Evolutionary conservation across 2,113 vertebrate species (phyloP), one percentile per base, ranked within the genome.

Genomic region (Sinocyclocheilus anshuiensis): DNA sequence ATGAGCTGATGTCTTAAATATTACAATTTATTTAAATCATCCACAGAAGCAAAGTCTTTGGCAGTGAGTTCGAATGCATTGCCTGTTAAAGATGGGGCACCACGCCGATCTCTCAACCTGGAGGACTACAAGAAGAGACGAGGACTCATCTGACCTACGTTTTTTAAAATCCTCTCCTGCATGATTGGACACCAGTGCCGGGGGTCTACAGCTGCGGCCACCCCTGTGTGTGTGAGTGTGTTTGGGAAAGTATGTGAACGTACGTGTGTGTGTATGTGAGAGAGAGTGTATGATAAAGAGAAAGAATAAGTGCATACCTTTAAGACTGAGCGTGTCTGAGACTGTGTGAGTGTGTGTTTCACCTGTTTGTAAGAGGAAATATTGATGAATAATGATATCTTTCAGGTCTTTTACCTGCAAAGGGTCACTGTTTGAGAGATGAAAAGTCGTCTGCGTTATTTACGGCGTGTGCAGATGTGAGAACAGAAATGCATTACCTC

Each of bases 81-180:
- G 48, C 97, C 97, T 10, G 97, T 97, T 92, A 99, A 99, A 93
- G 98, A 99, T 61, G 98, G 98, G 36, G 98, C 98, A 45, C 98
- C 98, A 18, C 96, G 97, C 77, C 94, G 98, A 90, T 99, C 98
- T 69, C 93, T 99, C 90, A 99, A 99, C 92, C 95, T 99, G 94
- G 98, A 99, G 91, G 98, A 99, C 95, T 99, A 99, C 94, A 99
- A 99, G 94, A 99, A 99, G 93, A 96, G 98, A 91, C 95, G 98
- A 92, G 98, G 98, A 71, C 97, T 99, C 90, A 99, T 99, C 92
- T 99, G 95, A 99, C 10, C 91, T 89, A n/a, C 92, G 91, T 89
- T 93, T 94, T 59, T 59, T 94, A 93, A 45, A 36, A 45, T 88
- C 93, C 93, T 89, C 92, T 94, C 93, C 94, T 94, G 96, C 96